Conservation (phyloP, 2,888 invertebrate genomes). For the Nyleta sp. region DNA sequence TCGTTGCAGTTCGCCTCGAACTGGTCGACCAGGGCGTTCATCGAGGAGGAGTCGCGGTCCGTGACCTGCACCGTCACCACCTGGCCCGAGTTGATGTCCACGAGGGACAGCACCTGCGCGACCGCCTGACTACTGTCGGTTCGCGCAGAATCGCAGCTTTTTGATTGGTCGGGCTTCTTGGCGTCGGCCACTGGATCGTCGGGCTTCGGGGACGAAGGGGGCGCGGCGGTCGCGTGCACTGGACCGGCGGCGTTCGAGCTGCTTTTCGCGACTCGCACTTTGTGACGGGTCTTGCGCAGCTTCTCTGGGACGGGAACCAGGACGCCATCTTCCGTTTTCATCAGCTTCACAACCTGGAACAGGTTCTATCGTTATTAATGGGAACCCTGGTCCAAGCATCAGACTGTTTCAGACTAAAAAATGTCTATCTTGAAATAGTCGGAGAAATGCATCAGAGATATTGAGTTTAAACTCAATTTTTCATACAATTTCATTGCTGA, state of each 20-base stretch:
- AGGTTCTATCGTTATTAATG: too few relatives aligned
- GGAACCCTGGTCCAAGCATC: too few relatives aligned
- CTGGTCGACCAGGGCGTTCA: conserved; percentile 72
- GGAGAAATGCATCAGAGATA: too few relatives aligned
- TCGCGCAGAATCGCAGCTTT: conserved; percentile 24
- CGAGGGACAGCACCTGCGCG: conserved; percentile 73
- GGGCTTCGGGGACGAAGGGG: background rate
- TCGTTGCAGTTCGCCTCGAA: conserved; percentile 73
- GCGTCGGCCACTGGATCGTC: background rate
- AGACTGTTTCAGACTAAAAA: too few relatives aligned
- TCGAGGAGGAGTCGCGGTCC: conserved; percentile 69
- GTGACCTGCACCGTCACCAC: conserved; percentile 74
- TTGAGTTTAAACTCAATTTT: too few relatives aligned
- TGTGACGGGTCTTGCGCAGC: conserved; percentile 64
- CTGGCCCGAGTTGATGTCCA: conserved; percentile 74
- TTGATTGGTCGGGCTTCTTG: too few relatives aligned
- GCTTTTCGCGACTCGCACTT: conserved; percentile 42
- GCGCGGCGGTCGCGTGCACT: background rate
- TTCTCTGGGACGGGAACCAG: conserved; percentile 75
- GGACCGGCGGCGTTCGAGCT: too few relatives aligned
- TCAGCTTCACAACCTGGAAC: conserved; percentile 73
- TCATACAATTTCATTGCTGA: too few relatives aligned
- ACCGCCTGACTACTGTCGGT: conserved; percentile 32
- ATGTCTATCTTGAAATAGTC: too few relatives aligned
- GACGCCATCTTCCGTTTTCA: conserved; percentile 75